phyloP scores from a whole-genome alignment of 2,888 invertebrate genomes.

The Drosophila helvetica region DNA sequence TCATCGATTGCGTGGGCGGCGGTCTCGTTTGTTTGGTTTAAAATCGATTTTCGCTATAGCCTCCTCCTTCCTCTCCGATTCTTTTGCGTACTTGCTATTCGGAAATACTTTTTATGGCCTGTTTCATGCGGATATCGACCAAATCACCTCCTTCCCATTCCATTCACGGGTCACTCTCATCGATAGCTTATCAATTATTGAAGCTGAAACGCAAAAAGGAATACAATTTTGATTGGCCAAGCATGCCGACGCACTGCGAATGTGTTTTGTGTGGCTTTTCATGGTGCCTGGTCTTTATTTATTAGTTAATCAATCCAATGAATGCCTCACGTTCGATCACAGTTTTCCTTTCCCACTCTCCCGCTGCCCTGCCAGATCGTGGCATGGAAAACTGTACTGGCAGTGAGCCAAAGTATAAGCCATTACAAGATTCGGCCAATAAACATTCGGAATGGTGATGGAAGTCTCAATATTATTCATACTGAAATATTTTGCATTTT shows the following conservation, averaged over 20 bases:
- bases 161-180: background rate
- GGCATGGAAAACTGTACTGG: slow-evolving; percentile 16
- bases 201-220: slow-evolving; percentile 39
- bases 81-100: background rate
- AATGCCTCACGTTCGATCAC: slow-evolving; percentile 23
- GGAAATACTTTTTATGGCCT: slow-evolving; percentile 12
- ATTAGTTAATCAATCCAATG: slow-evolving; percentile 3
- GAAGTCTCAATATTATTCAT: background rate
- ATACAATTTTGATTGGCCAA: slow-evolving; percentile 1
- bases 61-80: slow-evolving; percentile 33
- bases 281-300: slow-evolving; percentile 35
- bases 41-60: slow-evolving; percentile 38
- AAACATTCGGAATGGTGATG: background rate
- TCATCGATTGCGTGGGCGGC: slow-evolving; percentile 20
- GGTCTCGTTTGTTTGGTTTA: slow-evolving; percentile 23
- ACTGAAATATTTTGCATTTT: slow-evolving; percentile 28
- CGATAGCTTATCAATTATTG: slow-evolving; percentile 41
- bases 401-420: slow-evolving; percentile 35
- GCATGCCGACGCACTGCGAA: slow-evolving; percentile 5
- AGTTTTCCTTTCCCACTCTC: slow-evolving; percentile 32
- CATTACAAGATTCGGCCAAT: slow-evolving; percentile 12
- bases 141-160: background rate
- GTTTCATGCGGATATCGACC: slow-evolving; percentile 3
- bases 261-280: slow-evolving; percentile 30
- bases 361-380: slow-evolving; percentile 9